A percentile compares a stretch with the other conserved stretches of the same genome.
These are phyloP conservation scores for Sarcophilus harrisii DNA, from an alignment of 2,797 vertebrate species.

Conservation along the genomic window DNA sequence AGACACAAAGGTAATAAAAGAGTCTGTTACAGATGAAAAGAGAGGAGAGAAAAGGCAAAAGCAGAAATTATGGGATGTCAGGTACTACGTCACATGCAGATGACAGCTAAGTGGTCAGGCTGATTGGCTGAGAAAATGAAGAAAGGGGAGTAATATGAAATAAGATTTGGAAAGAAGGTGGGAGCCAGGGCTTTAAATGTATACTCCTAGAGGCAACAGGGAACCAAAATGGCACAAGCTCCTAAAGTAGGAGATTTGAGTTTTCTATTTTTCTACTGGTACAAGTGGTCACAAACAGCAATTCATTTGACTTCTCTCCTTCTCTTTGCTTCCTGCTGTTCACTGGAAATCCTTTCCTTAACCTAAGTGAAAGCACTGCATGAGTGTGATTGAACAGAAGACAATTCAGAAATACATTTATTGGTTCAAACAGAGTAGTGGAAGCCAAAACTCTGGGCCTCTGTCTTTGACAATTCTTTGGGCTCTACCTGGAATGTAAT, in stretches of 20 bases:
- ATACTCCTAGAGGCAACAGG: neutral
- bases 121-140: neutral
- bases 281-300: neutral
- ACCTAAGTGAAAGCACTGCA: slow-evolving; percentile 4
- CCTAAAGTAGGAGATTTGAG: slow-evolving; percentile 3
- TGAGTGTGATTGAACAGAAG: slow-evolving; percentile 23
- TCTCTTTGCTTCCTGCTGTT: slow-evolving; percentile 26
- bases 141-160: neutral
- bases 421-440: slow-evolving; percentile 35
- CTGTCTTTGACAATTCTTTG: slow-evolving; percentile 33
- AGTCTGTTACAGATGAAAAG: neutral
- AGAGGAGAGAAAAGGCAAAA: neutral
- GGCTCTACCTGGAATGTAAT: slow-evolving; percentile 12
- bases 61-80: neutral
- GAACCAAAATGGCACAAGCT: neutral
- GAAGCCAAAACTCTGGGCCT: slow-evolving; percentile 28
- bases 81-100: neutral
- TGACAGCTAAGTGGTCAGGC: neutral
- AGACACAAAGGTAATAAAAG: neutral
- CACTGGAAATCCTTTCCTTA: slow-evolving; percentile 11
- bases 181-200: neutral
- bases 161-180: neutral
- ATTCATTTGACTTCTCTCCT: neutral
- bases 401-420: neutral
- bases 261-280: neutral